Base-by-base conservation (phyloP, 53 echinoderm and acorn worm genomes). In the Patiria pectinifera region DNA sequence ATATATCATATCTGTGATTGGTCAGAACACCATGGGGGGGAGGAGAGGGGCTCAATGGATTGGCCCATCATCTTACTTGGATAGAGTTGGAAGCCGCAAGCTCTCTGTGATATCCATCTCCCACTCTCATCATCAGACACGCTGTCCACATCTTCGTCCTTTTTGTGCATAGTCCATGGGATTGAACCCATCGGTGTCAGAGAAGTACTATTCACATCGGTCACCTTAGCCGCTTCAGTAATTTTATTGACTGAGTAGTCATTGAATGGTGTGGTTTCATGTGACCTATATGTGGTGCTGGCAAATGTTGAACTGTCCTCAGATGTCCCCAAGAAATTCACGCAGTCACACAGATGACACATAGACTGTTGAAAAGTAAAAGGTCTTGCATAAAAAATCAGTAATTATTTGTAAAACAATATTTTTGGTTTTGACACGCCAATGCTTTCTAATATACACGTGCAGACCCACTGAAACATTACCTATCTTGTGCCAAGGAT, bases 21-120 rank as follows among this genome's bases (percentile, higher is more conserved):
- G n/a, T n/a, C n/a, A n/a, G n/a, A n/a, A n/a, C n/a, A n/a, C n/a
- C n/a, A n/a, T n/a, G n/a, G n/a, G n/a, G n/a, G n/a, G n/a, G n/a
- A n/a, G n/a, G n/a, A n/a, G n/a, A n/a, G n/a, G n/a, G n/a, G n/a
- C n/a, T n/a, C n/a, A n/a, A n/a, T n/a, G n/a, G n/a, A 6, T 49
- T 49, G 3, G 3, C 6, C 6, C 6, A 4, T n/a, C n/a, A 63
- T 5, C 85, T 69, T 25, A 93, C 93, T 87, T 70, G 88, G 80
- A 69, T 82, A 78, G n/a, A 93, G 72, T 59, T 93, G 93, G 25
- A 93, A 59, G 80, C 93, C 93, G 69, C 85, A 87, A 0, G 93
- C 93, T 80, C 66, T 78, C 66, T 87, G 80, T 9, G 49, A 22
- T 43, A 45, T 69, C 69, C 45, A 66, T 71, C 81, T 62, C 16